Base-by-base conservation (phyloP, 2,888 invertebrate genomes). In the Hirtodrosophila duncani region DNA sequence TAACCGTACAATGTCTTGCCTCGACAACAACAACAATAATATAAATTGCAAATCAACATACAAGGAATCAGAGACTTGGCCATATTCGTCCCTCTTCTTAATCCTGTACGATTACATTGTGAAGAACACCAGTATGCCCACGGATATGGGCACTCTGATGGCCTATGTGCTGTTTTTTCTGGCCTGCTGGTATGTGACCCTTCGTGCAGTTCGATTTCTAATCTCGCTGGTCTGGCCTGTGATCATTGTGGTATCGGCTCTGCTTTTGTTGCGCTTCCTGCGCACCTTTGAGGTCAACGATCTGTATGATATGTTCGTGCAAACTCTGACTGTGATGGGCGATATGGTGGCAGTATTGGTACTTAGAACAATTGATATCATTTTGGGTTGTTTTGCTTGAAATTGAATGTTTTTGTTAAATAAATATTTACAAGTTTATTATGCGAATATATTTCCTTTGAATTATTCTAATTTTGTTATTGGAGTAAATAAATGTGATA, bases 211-310 rank as follows among this genome's bases (percentile, higher is more conserved):
- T 2, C 78, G 78, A 5, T 55, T 74, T 9, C 6, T 83, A 21
- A 9, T 84, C n/a, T 67, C 67, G 1, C 58, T 84, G 3, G 55
- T 83, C n/a, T 75, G 77, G 77, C 83, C 82, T 13, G 33, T 79
- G 11, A 49, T 83, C 9, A 17, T 81, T 3, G 60, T 72, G 18
- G 42, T 62, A 13, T 34, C 56, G 3, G 82, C 62, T 5, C 31
- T 79, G 6, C 29, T 77, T 14, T 7, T 72, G 9, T 49, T 62
- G 9, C 50, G 37, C 3, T 44, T 46, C 1, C 17, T 70, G 4
- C 17, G 20, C 7, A 7, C 43, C 14, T 42, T 36, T 9, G 23
- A 30, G 6, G 7, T 9, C 4, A 23, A 20, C 0, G 64, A 52
- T 16, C 2, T 69, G 2, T 1, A 10, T 11, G 48, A 62, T 3